Conservation (phyloP, 2,888 invertebrate species). For the Epistrophe grossulariae region DNA sequence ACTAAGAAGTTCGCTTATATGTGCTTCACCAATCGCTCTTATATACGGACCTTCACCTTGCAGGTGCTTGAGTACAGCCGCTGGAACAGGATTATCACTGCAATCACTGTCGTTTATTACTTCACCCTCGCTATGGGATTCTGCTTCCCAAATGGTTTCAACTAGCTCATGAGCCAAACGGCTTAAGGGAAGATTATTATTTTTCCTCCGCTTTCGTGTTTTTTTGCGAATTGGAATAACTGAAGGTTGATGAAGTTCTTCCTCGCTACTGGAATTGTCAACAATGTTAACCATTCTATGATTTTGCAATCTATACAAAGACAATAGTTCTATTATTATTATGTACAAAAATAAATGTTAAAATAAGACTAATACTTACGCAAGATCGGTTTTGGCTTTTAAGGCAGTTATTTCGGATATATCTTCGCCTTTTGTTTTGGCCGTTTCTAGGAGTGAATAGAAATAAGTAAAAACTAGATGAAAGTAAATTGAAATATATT, state of each 20-base stretch:
- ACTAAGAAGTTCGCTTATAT: constrained; percentile 84
- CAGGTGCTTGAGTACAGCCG: constrained; percentile 83
- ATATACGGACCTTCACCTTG: constrained; percentile 85
- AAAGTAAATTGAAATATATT: constrained; percentile 67
- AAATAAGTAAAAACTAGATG: constrained; percentile 71
- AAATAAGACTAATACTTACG: constrained; percentile 53
- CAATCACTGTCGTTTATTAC: constrained; percentile 83
- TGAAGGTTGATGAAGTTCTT: constrained; percentile 80
- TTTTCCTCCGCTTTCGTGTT: constrained; percentile 82
- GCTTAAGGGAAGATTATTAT: constrained; percentile 80
- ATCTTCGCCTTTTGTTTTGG: constrained; percentile 68
- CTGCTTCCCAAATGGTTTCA: constrained; percentile 86
- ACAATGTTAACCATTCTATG: constrained; percentile 83
- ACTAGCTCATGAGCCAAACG: constrained; percentile 84
- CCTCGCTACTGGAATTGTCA: constrained; percentile 82
- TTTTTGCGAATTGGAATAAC: constrained; percentile 82
- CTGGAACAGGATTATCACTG: constrained; percentile 81
- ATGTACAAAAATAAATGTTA: background rate
- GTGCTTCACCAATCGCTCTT: constrained; percentile 84
- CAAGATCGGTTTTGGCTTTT: constrained; percentile 70
- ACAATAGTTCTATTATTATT: constrained; percentile 2
- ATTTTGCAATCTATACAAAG: constrained; percentile 79
- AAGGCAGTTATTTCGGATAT: constrained; percentile 61
- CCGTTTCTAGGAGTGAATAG: constrained; percentile 69
- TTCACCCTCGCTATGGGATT: constrained; percentile 85